These are phyloP conservation scores for Pluvialis apricaria DNA, from an alignment of 2,113 vertebrate genomes.

Conservation along the genomic window DNA sequence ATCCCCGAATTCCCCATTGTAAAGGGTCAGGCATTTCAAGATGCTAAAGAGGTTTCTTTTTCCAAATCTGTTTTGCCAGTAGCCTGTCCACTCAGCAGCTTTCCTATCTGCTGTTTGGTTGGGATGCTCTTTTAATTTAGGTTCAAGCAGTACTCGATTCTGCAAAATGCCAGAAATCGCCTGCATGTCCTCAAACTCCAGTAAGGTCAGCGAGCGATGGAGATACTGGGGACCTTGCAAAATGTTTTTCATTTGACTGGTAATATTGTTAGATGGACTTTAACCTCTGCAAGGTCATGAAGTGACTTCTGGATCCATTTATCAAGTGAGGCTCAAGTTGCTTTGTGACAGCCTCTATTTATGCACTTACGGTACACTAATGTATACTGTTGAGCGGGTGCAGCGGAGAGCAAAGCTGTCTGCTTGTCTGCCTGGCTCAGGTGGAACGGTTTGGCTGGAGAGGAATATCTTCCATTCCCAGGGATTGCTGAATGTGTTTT, in stretches of 20 bases:
- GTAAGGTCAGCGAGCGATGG: fast-evolving
- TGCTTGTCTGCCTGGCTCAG: not conserved
- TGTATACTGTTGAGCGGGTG: not conserved
- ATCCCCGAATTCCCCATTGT: not conserved
- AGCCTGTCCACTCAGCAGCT: not conserved
- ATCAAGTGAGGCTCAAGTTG: not conserved
- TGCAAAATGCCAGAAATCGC: not conserved
- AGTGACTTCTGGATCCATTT: not conserved
- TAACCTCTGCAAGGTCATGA: not conserved
- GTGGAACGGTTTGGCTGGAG: not conserved
- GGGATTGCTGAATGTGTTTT: not conserved
- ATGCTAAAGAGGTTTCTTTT: not conserved
- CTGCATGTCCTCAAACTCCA: not conserved
- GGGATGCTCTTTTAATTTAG: not conserved
- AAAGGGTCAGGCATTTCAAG: not conserved
- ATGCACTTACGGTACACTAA: fast-evolving
- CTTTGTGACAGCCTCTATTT: not conserved
- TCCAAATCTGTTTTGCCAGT: not conserved
- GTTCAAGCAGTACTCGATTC: not conserved
- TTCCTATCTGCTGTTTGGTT: not conserved
- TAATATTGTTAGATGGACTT: not conserved
- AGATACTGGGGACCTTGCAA: not conserved
- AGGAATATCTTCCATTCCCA: fast-evolving
- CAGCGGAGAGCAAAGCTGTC: not conserved
- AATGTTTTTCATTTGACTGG: not conserved